These are phyloP conservation scores for Odocoileus hemionus DNA, from an alignment of 2,113 vertebrate genomes.

Conservation along the genomic window DNA sequence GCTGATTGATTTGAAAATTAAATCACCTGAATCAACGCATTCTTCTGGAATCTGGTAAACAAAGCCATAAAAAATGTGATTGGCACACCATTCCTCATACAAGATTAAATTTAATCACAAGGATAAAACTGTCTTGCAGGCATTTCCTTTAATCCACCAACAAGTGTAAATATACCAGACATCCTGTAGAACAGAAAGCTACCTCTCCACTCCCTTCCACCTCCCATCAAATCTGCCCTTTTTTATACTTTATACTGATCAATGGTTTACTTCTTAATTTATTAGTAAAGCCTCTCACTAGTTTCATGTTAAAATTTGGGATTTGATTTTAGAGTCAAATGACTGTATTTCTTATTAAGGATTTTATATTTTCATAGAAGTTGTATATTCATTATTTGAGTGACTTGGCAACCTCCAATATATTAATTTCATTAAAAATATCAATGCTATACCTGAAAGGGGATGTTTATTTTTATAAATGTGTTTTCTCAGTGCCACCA, in stretches of 20 bases:
- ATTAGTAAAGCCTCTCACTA: not conserved
- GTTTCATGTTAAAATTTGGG: not conserved
- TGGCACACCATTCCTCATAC: not conserved
- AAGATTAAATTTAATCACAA: slow-evolving; percentile 41
- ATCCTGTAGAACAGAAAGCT: not conserved
- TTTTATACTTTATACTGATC: not conserved
- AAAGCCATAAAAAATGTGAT: not conserved
- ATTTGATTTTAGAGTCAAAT: not conserved
- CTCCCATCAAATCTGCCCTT: not conserved
- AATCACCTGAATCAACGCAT: not conserved
- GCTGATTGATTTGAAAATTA: slow-evolving; percentile 27
- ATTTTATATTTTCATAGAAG: not conserved
- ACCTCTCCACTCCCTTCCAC: not conserved
- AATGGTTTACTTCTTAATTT: not conserved
- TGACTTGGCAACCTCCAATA: not conserved
- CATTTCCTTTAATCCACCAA: slow-evolving; percentile 22
- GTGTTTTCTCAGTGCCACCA: not conserved
- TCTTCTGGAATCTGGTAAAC: slow-evolving; percentile 37
- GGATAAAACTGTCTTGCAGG: not conserved
- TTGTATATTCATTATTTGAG: not conserved
- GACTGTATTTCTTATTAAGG: not conserved
- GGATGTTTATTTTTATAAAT: not conserved
- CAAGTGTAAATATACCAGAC: not conserved
- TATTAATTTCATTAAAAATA: not conserved
- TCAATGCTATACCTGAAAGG: not conserved